A percentile compares a stretch with the other conserved stretches of the same genome.
Evolutionary conservation across 2,113 vertebrate species (phyloP).

Genomic region (Tretioscincus oriximinensis): DNA sequence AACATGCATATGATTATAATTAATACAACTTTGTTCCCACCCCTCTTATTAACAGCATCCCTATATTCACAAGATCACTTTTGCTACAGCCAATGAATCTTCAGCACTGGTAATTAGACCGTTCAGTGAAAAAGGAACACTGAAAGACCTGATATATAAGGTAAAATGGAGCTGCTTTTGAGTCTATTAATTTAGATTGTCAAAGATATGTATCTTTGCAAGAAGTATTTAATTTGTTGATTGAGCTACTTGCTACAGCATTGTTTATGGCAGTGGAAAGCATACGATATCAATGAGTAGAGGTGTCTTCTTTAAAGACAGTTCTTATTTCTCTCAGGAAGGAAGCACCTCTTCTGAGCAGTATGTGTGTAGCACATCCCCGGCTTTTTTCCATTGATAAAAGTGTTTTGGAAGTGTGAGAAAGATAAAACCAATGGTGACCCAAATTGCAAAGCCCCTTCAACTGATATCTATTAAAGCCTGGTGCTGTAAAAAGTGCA

Average conservation of each 20-base stretch:
- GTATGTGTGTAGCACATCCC: too few species aligned
- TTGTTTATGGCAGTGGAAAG: too few species aligned
- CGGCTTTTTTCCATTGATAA: too few species aligned
- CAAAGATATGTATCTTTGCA: neutral
- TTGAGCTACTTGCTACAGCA: neutral
- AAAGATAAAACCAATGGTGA: too few species aligned
- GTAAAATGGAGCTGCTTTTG: conserved; percentile 63
- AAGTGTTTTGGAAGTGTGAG: too few species aligned
- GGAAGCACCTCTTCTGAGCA: too few species aligned
- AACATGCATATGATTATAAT: neutral
- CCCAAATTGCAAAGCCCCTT: too few species aligned
- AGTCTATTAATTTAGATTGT: neutral
- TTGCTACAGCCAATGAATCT: conserved; percentile 89
- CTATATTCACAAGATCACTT: conserved; percentile 86
- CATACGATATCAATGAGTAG: too few species aligned
- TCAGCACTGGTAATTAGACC: conserved; percentile 89
- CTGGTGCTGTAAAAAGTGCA: too few species aligned
- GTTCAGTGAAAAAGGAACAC: conserved; percentile 91
- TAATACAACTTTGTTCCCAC: neutral
- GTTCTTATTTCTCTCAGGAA: too few species aligned
- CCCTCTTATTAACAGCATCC: conserved; percentile 81
- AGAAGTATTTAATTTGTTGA: neutral
- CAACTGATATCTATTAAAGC: too few species aligned
- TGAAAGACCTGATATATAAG: conserved; percentile 97
- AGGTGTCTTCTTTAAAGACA: too few species aligned